Percentiles rank a stretch among this genome's conserved stretches.
Evolutionary conservation across 2,113 vertebrate species (phyloP).

Genomic region (Hippolais icterina): DNA sequence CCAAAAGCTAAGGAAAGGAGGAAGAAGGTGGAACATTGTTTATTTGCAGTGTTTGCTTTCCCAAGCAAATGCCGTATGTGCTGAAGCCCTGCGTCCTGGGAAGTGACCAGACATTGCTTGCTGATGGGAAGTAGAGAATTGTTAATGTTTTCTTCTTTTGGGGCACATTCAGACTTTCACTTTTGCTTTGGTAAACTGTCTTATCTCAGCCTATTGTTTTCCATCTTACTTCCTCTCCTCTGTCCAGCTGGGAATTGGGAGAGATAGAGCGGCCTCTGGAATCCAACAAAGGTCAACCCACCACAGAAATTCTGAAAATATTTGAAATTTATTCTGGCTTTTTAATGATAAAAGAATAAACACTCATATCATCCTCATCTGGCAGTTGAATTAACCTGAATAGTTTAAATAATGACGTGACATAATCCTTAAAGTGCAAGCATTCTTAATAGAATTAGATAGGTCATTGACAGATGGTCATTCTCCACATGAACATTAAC

Average conservation of each 20-base stretch:
- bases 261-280: accelerated
- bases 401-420: not conserved
- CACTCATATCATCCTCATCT: not conserved
- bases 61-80: not conserved
- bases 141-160: not conserved
- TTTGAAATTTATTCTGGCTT: not conserved
- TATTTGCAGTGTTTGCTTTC: not conserved
- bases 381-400: not conserved
- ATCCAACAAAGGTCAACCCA: not conserved
- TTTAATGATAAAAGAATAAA: not conserved
- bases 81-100: not conserved
- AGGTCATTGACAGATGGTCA: not conserved
- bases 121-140: not conserved
- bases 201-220: not conserved
- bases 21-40: not conserved
- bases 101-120: accelerated
- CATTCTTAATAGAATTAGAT: not conserved
- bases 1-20: not conserved
- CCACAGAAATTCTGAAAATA: not conserved
- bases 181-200: not conserved
- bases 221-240: not conserved
- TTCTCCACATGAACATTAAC: not conserved
- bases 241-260: not conserved
- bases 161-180: not conserved
- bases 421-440: not conserved